Evolutionary conservation across 1,140 invertebrate species (phyloP).

Genomic region (Drosophila simulans): DNA sequence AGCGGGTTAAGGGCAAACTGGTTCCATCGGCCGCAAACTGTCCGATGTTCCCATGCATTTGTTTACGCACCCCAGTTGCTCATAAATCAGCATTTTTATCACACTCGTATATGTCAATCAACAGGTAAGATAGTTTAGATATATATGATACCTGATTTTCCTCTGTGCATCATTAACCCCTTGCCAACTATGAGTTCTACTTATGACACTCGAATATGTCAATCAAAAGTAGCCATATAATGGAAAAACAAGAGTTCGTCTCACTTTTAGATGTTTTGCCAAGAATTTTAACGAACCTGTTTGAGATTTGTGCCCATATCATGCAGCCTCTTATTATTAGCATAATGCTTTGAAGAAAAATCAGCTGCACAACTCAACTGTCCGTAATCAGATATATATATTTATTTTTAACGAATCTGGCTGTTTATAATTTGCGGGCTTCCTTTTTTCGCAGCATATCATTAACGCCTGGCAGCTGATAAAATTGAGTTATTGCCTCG

Average conservation of each 20-base stretch:
- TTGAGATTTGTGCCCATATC: conserved; percentile 3
- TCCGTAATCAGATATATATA: conserved; percentile 10
- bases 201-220: conserved; percentile 5
- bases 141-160: too few relatives aligned
- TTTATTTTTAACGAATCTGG: conserved; percentile 9
- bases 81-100: conserved; percentile 38
- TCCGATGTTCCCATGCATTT: conserved; percentile 27
- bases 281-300: conserved; percentile 14
- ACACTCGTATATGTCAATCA: conserved; percentile 37
- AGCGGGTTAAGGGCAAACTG: conserved; percentile 29
- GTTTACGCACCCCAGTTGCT: conserved; percentile 30
- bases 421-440: conserved; percentile 15
- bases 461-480: conserved; percentile 62
- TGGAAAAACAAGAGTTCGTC: conserved; percentile 2
- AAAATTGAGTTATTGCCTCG: conserved; percentile 78
- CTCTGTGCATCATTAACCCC: conserved; percentile 15
- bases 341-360: conserved; percentile 2
- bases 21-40: conserved; percentile 45
- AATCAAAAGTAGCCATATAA: conserved; percentile 13
- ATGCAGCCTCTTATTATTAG: neutral
- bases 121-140: conserved; percentile 11
- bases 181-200: neutral
- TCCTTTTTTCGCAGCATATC: conserved; percentile 21
- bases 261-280: neutral
- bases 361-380: neutral